Evolutionary conservation across 2,797 vertebrate genomes (phyloP), one percentile per base, ranked within the genome.

Genomic region (Choloepus didactylus): DNA sequence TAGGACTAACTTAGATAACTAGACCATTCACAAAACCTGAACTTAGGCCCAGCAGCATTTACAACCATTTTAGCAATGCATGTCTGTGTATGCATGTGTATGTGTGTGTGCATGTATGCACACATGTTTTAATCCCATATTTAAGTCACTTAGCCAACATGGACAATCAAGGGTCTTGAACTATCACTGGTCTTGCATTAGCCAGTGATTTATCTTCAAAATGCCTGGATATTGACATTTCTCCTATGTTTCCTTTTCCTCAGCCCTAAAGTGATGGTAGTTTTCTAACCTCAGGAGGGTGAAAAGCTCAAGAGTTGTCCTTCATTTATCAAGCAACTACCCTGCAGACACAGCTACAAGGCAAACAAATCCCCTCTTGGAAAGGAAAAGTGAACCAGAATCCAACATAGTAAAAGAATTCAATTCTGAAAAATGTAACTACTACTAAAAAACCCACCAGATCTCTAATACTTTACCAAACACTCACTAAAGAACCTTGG

Each of bases 131-230:
- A 79, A 79, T 18, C 54, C 91, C 67, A 93, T 67, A 70, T 62
- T 27, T 35, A 81, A 82, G 21, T 79, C n/a, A 81, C 23, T 92
- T 59, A 95, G 29, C 21, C 60, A 91, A 49, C 35, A 41, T 64
- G 5, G 64, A 59, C 59, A 91, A 59, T 8, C 3, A 44, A 88
- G 3, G 1, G 15, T 81, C 44, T 75, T 76, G 8, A 70, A 54
- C 38, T 46, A 70, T 46, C 54, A 44, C 1, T 94, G 29, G 35
- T 75, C 67, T 84, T 90, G 8, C 41, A 25, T 73, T 86, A 91
- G 59, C 31, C 81, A 97, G 35, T 62, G 64, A 72, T 49, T 81
- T 87, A 89, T 54, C 51, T 93, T 89, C 76, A 44, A 51, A 91
- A 59, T 93, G 11, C 21, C n/a, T 95, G 5, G 14, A 51, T 29